Conservation (phyloP, 2,113 vertebrate species). For the Ascaphus truei region DNA sequence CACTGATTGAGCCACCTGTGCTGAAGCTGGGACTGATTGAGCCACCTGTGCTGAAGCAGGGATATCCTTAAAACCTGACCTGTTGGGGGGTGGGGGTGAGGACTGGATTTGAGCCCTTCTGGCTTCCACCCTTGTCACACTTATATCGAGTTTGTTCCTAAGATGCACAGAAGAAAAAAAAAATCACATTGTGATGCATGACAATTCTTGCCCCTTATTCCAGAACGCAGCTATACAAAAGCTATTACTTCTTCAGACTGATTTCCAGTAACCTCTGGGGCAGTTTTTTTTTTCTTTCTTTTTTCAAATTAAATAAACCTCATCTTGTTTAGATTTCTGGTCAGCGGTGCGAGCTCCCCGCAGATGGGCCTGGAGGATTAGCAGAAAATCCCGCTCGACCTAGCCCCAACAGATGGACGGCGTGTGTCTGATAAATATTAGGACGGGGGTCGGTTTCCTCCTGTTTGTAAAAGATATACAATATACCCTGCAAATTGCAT, state of each 20-base stretch:
- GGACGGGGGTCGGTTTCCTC: constrained; percentile 68
- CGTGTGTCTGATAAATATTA: constrained; percentile 81
- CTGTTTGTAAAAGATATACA: constrained; percentile 69
- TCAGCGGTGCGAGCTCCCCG: constrained; percentile 91
- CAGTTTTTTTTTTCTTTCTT: constrained; percentile 47
- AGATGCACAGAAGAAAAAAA: no score
- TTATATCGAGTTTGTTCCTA: no score
- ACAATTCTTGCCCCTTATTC: background rate
- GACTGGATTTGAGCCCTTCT: no score
- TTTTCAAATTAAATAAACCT: constrained; percentile 81
- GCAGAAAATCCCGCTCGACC: constrained; percentile 83
- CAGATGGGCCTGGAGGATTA: constrained; percentile 91
- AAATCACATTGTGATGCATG: background rate
- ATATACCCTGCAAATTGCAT: constrained; percentile 72
- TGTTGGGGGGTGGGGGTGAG: no score
- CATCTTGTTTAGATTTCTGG: constrained; percentile 84
- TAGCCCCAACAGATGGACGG: constrained; percentile 89
- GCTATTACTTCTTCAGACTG: constrained; percentile 65
- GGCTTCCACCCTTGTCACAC: no score
- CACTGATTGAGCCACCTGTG: no score
- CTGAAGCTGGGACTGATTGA: no score
- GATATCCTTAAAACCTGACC: no score
- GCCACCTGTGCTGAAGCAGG: no score
- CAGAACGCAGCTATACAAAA: constrained; percentile 36
- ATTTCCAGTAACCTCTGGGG: constrained; percentile 73